Base-by-base conservation (phyloP, 2,888 invertebrate species). In the Apamea monoglypha region DNA sequence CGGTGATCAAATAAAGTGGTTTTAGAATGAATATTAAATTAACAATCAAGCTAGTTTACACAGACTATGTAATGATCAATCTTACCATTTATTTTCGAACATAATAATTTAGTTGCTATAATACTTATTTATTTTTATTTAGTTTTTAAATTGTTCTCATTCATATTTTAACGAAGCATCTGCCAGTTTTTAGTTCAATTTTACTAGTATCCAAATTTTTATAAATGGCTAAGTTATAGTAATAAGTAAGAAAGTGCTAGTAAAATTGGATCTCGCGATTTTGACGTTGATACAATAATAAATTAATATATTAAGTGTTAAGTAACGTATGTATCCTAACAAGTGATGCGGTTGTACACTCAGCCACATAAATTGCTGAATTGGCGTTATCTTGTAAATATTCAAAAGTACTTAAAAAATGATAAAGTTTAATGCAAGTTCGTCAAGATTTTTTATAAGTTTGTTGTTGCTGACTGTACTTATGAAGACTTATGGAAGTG, bases 251-350 rank as follows among this genome's bases (percentile, higher is more conserved):
- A 83, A 77, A 85, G 76, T 88, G 90, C 94, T 94, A 94, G 94
- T 94, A 92, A 93, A 93, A 93, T 94, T 93, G 95, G 91, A 92
- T 92, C 88, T 91, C 90, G 90, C 89, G 90, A 92, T 91, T 93
- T 93, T 92, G 90, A 93, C 91, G 91, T 93, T 94, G 88, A 93
- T 93, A 92, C 92, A 88, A 92, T 92, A 94, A 94, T 94, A 94
- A 94, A 95, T 94, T 95, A 96, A 96, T 96, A 94, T 94, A 94
- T 86, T 92, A 92, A 93, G 91, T 94, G 89, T 91, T 94, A 94
- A 94, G 94, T 93, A 93, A 95, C 92, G 92, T 94, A 93, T 95
- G 94, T 94, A 94, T 93, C 93, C 93, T 95, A 95, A 95, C 94
- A 94, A 90, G 91, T 89, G 91, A 91, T 91, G 92, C 90, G 92